Evolutionary conservation across 2,797 vertebrate species (phyloP), one percentile per base, ranked within the genome.

Genomic region (Anguilla marmorata): DNA sequence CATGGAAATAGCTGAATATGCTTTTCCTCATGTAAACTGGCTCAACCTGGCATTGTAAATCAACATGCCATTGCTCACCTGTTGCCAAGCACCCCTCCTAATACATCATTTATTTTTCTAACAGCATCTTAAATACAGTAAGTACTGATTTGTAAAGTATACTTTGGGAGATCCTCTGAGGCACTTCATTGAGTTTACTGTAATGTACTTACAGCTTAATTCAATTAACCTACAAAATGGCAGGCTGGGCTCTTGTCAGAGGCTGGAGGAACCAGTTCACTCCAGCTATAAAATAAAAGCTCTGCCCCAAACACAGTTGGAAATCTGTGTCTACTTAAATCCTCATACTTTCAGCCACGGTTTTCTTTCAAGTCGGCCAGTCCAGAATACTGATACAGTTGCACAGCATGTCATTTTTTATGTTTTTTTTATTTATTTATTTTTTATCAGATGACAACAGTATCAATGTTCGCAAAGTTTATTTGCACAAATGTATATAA

Each of bases 221-320:
- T 50, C 80, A 84, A 84, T 87, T 87, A 87, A 84, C 86, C 86
- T 87, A 50, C 45, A 83, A 84, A 84, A 63, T 84, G 79, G 86
- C 86, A 60, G 56, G 41, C 27, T 30, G 79, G 58, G 82, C 86
- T 87, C 79, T 84, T 66, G 79, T 87, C 86, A 60, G 58, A 50
- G 12, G 33, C 37, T 63, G 8, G 84, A 85, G 58, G 84, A 85
- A 66, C 84, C 30, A 60, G 54, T 63, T 63, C 33, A 66, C 58
- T 85, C 56, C 12, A 33, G 84, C 84, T 85, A 41, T 85, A 85
- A 85, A 85, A 41, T 85, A 85, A 41, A 33, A 66, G 84, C 56
- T 66, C 58, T 85, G 74, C 37, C 74, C 30, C 37, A 41, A 14
- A 85, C 54, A 85, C 56, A 41, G 56, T 9, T 45, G 33, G 21